Percentiles rank a stretch among this genome's conserved stretches.
Conservation (phyloP, 2,113 vertebrate genomes). For the Stegastes partitus region DNA sequence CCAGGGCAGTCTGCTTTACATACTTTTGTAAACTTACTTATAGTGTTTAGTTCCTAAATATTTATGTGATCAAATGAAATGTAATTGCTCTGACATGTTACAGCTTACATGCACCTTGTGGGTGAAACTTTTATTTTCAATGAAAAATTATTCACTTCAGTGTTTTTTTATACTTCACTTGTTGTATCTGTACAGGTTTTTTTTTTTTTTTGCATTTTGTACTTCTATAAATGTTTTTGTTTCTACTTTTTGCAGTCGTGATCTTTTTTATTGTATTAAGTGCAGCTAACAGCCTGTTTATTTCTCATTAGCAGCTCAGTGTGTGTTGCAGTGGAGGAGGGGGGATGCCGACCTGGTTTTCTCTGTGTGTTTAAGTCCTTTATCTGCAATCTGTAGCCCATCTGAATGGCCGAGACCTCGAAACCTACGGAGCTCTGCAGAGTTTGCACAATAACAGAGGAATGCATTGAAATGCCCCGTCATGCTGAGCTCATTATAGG, state of each 20-base stretch:
- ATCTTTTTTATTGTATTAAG: conserved; percentile 43
- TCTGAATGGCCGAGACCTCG: conserved; percentile 59
- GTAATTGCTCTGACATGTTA: conserved; percentile 69
- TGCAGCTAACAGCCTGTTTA: conserved; percentile 57
- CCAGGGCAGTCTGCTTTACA: conserved; percentile 53
- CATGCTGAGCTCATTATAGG: conserved; percentile 84
- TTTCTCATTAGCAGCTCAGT: conserved; percentile 64
- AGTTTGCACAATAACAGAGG: conserved; percentile 83
- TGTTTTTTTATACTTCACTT: conserved; percentile 64
- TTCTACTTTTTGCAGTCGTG: conserved; percentile 51
- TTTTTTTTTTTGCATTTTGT: conserved; percentile 63
- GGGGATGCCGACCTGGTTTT: conserved; percentile 43
- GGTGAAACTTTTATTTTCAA: conserved; percentile 89
- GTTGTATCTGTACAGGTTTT: conserved; percentile 67
- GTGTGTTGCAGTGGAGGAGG: conserved; percentile 40
- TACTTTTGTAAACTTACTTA: conserved; percentile 45
- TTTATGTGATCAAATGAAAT: conserved; percentile 70
- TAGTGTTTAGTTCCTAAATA: conserved; percentile 52
- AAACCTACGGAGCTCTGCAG: conserved; percentile 61
- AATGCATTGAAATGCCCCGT: conserved; percentile 81
- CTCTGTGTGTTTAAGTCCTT: conserved; percentile 66
- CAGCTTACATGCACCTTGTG: conserved; percentile 82
- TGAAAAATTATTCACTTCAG: conserved; percentile 86
- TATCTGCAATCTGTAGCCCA: conserved; percentile 63
- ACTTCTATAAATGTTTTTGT: conserved; percentile 67